These are phyloP conservation scores for Caenorhabditis macrosperma DNA, from an alignment of 2,888 invertebrate species.

Conservation along the genomic window DNA sequence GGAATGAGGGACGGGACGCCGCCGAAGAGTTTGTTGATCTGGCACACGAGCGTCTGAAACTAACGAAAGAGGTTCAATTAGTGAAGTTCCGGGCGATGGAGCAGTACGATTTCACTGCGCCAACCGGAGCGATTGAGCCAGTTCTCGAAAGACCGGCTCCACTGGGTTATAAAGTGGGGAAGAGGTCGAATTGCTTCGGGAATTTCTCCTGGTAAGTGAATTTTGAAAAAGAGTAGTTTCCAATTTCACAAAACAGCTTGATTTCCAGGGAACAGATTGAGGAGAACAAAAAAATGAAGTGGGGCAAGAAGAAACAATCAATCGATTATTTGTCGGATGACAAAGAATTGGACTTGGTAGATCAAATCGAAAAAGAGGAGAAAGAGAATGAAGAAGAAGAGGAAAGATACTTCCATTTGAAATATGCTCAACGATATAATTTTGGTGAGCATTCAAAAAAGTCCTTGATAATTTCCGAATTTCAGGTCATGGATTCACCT, in stretches of 20 bases:
- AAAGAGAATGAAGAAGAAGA: no score
- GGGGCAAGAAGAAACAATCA: not conserved
- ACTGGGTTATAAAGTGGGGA: not conserved
- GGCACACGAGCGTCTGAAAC: not conserved
- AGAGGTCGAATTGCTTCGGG: not conserved
- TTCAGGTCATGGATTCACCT: no score
- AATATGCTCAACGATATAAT: no score
- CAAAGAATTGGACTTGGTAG: not conserved
- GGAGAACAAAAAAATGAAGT: not conserved
- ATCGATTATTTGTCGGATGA: not conserved
- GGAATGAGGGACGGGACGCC: not conserved
- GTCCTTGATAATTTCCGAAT: no score
- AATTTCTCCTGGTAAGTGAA: not conserved
- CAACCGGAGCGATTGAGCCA: not conserved
- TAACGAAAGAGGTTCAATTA: not conserved
- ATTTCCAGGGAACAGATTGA: not conserved
- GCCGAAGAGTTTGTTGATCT: not conserved
- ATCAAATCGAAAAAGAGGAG: not conserved
- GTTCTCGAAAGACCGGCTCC: not conserved
- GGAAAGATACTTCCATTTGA: no score
- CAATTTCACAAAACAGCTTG: not conserved
- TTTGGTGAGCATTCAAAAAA: no score
- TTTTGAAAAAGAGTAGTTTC: not conserved
- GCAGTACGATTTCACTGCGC: not conserved
- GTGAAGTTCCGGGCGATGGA: not conserved